Percentiles rank a stretch among this genome's conserved stretches.
Evolutionary conservation across 2,888 invertebrate species (phyloP).

Genomic region (Leucophenga montana): DNA sequence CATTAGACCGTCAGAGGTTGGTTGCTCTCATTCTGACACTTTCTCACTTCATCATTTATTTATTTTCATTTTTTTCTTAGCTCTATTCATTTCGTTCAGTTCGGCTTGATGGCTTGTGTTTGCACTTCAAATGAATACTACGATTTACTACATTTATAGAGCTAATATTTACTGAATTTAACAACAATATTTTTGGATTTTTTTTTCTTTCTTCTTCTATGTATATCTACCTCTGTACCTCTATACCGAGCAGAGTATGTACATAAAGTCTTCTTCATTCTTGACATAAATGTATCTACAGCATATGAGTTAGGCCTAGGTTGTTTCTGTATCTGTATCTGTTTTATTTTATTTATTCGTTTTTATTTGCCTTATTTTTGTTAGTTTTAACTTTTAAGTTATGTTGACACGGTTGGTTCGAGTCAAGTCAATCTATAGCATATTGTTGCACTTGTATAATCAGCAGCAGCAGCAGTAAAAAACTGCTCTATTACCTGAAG

Average conservation of each 20-base stretch:
- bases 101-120: slow-evolving; percentile 14
- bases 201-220: slow-evolving; percentile 24
- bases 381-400: slow-evolving; percentile 27
- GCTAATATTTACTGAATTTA: slow-evolving; percentile 59
- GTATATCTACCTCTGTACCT: slow-evolving; percentile 10
- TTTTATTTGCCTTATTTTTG: slow-evolving; percentile 38
- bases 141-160: slow-evolving; percentile 44
- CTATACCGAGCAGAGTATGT: background rate
- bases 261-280: too few relatives aligned
- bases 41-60: background rate
- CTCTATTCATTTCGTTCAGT: background rate
- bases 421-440: background rate
- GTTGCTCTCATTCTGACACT: slow-evolving; percentile 11
- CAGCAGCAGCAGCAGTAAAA: slow-evolving; percentile 35
- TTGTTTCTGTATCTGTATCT: slow-evolving; percentile 14
- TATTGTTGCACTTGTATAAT: slow-evolving; percentile 60
- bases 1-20: background rate
- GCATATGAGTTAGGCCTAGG: too few relatives aligned
- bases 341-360: slow-evolving; percentile 9
- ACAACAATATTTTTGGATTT: slow-evolving; percentile 40
- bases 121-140: slow-evolving; percentile 31
- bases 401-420: slow-evolving; percentile 39
- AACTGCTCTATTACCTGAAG: too few relatives aligned
- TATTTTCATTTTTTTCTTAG: background rate
- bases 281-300: too few relatives aligned